phyloP scores from a whole-genome alignment of 2,113 vertebrate species.

The rabbit (Oryctolagus cuniculus) region mOryCun1.1 NC_091432.1:169851501-169852000 shows the following conservation, averaged over 20 bases:
- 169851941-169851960: constrained; percentile 6
- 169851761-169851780: neutral
- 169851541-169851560: no score
- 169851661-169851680: no score
- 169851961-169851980: neutral
- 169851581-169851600: no score
- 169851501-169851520: no score
- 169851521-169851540: no score
- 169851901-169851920: constrained; percentile 8
- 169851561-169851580: no score
- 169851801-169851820: neutral
- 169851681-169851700: no score
- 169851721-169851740: neutral
- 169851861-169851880: neutral
- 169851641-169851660: no score
- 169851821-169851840: neutral
- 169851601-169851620: no score
- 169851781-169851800: neutral
- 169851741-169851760: neutral
- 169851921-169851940: constrained; percentile 28
- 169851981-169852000: neutral
- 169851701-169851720: no score
- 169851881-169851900: constrained; percentile 24
- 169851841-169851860: neutral
- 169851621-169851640: no score